Percentiles rank a stretch among this genome's conserved stretches.
Evolutionary conservation across 30 jellyfish, hydroid and myxozoan genomes (phyloP).

Genomic region (Haliclystus octoradiatus): DNA sequence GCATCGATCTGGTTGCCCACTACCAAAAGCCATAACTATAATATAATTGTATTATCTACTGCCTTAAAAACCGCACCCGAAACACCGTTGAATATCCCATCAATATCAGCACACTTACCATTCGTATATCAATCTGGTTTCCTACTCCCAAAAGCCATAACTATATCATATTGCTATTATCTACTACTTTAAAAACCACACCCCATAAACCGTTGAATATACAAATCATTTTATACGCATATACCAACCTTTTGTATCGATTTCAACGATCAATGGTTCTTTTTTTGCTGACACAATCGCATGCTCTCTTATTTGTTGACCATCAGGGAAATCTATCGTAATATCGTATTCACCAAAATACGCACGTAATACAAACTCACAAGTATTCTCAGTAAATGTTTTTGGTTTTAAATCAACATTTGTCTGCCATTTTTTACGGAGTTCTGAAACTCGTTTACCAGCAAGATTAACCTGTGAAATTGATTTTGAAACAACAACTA

Average conservation of each 20-base stretch:
- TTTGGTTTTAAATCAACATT: constrained; percentile 21
- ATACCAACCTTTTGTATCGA: constrained; percentile 36
- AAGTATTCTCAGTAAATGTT: constrained; percentile 6
- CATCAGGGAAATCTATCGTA: constrained; percentile 65
- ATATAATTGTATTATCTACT: too few species aligned
- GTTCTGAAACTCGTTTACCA: constrained; percentile 46
- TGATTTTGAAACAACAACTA: not conserved
- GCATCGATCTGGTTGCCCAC: too few species aligned
- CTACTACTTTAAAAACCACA: too few species aligned
- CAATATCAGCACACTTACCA: too few species aligned
- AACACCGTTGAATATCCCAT: too few species aligned
- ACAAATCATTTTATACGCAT: not conserved
- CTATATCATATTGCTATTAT: too few species aligned
- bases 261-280: constrained; percentile 41
- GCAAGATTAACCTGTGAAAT: constrained; percentile 34
- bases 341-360: constrained; percentile 49
- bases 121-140: too few species aligned
- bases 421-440: constrained; percentile 67
- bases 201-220: too few species aligned
- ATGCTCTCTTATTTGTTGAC: constrained; percentile 34
- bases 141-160: too few species aligned
- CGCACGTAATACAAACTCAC: constrained; percentile 58
- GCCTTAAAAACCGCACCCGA: too few species aligned
- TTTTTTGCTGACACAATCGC: constrained; percentile 26
- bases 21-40: too few species aligned